These are phyloP conservation scores for Brachyrhaphis roseni DNA, from an alignment of 2,797 vertebrate species.

Conservation along the genomic window DNA sequence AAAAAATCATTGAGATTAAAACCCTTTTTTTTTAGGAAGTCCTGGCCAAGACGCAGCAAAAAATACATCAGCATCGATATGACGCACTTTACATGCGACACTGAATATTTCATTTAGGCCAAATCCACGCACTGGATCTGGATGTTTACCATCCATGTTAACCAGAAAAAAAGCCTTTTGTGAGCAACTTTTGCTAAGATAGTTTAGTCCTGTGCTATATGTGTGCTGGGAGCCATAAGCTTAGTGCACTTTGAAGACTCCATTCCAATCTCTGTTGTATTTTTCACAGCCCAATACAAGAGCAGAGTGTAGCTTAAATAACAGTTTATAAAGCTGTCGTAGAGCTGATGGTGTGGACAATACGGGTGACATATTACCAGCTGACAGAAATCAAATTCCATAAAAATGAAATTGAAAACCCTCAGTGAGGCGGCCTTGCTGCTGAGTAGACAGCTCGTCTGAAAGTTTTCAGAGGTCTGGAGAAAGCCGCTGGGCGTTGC, in stretches of 20 bases:
- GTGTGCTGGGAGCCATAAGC: constrained; percentile 47
- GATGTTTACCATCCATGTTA: not conserved
- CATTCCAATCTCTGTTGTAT: constrained; percentile 77
- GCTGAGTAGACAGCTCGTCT: constrained; percentile 78
- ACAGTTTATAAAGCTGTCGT: constrained; percentile 86
- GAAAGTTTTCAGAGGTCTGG: constrained; percentile 72
- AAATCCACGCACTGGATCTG: not conserved
- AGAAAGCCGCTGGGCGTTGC: constrained; percentile 65
- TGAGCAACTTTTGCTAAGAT: constrained; percentile 23
- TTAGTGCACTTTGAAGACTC: constrained; percentile 53
- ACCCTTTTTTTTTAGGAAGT: too few species aligned
- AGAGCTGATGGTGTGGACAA: constrained; percentile 81
- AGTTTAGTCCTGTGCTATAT: constrained; percentile 16
- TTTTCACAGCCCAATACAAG: constrained; percentile 80
- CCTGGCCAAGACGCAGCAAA: too few species aligned
- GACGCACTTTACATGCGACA: too few species aligned
- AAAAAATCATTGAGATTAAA: too few species aligned
- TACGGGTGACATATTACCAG: constrained; percentile 81
- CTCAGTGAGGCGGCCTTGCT: constrained; percentile 67
- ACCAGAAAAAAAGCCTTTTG: constrained; percentile 11
- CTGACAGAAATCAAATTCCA: constrained; percentile 88
- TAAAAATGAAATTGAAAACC: constrained; percentile 86
- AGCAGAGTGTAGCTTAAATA: constrained; percentile 82
- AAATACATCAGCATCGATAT: not conserved
- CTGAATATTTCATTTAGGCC: not conserved